These are phyloP conservation scores for Coluber constrictor DNA, from an alignment of 2,797 vertebrate genomes.

Conservation along the genomic window DNA sequence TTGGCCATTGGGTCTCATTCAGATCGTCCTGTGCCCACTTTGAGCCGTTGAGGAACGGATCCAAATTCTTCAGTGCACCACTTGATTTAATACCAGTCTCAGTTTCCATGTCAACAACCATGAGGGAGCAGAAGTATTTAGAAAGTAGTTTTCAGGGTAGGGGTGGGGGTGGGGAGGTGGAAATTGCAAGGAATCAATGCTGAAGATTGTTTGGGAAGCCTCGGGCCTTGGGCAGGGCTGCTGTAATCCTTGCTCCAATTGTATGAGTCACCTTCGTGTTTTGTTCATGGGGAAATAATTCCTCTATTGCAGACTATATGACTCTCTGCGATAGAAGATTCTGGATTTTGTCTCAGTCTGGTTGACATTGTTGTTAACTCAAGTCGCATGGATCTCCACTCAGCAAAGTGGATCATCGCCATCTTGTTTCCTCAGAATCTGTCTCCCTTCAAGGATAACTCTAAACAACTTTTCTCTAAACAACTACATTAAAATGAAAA, in stretches of 20 bases:
- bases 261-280: neutral
- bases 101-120: neutral
- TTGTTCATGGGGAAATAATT: neutral
- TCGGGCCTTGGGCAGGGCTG: neutral
- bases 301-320: neutral
- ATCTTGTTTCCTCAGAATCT: neutral
- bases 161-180: rapidly evolving
- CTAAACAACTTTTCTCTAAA: neutral
- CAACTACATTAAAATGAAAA: neutral
- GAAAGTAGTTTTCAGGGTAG: neutral
- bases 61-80: neutral
- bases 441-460: neutral
- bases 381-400: neutral
- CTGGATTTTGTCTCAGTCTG: neutral
- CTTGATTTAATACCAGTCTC: neutral
- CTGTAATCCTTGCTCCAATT: neutral
- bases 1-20: neutral
- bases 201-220: neutral
- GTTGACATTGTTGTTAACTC: neutral
- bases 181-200: neutral
- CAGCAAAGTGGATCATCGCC: neutral
- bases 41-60: neutral
- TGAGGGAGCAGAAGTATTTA: neutral
- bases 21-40: neutral
- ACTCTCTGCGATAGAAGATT: neutral